Conservation (phyloP, 1,140 invertebrate species). For the Bombus polaris region DNA sequence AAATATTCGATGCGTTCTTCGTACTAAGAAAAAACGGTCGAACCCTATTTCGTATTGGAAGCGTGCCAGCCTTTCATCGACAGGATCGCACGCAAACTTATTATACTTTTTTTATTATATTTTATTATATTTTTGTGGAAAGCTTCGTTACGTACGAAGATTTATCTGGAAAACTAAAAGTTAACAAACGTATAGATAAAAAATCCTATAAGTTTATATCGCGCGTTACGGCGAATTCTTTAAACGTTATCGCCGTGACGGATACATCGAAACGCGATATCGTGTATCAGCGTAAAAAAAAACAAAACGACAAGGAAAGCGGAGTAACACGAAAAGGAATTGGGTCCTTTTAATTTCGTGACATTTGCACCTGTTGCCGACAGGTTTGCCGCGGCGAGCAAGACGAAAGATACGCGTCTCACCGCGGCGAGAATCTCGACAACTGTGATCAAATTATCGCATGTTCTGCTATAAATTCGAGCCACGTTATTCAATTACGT, state of each 20-base stretch:
- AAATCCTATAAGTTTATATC: too few species aligned
- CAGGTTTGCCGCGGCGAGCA: neutral
- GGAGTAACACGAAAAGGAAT: neutral
- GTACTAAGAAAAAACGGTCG: too few species aligned
- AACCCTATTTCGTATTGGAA: too few species aligned
- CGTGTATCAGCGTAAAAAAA: too few species aligned
- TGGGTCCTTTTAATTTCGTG: constrained; percentile 57
- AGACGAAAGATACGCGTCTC: neutral
- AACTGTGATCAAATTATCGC: constrained; percentile 49
- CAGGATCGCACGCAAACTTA: too few species aligned
- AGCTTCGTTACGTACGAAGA: too few species aligned
- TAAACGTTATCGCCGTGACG: neutral
- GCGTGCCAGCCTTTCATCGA: too few species aligned
- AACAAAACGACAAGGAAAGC: neutral
- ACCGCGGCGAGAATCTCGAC: constrained; percentile 20
- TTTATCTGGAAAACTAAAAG: neutral
- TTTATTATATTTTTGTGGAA: neutral
- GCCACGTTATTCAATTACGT: constrained; percentile 48
- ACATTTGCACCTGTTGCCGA: constrained; percentile 60
- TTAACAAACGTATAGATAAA: neutral
- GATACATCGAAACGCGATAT: neutral
- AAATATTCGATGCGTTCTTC: too few species aligned
- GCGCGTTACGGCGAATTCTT: neutral
- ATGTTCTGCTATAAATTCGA: constrained; percentile 44
- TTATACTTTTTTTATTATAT: too few species aligned